phyloP scores from a whole-genome alignment of 2,888 invertebrate genomes.

The Gymnosoma rotundatum region DNA sequence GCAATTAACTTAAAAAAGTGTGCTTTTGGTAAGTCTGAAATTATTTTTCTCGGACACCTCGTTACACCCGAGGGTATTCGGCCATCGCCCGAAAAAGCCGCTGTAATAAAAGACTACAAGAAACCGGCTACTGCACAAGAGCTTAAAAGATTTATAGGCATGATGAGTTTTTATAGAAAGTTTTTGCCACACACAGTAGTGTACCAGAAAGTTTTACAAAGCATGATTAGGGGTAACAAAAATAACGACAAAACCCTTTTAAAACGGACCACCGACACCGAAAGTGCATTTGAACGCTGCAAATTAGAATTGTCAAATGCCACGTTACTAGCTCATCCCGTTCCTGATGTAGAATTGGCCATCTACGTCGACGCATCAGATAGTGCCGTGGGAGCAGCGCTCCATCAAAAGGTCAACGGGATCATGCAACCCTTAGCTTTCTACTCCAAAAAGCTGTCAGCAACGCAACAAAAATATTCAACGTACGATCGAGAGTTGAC shows the following conservation, averaged over 20 bases:
- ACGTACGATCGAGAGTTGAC: too few species aligned
- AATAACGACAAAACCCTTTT: slow-evolving; percentile 55
- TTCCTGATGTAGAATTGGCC: slow-evolving; percentile 19
- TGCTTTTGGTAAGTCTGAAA: slow-evolving; percentile 34
- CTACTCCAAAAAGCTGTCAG: not conserved
- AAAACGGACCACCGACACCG: slow-evolving; percentile 36
- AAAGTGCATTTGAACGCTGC: too few species aligned
- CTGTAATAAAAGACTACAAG: slow-evolving; percentile 22
- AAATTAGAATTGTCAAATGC: not conserved
- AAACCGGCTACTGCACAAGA: slow-evolving; percentile 27
- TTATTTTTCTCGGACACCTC: slow-evolving; percentile 57
- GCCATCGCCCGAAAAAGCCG: slow-evolving; percentile 59
- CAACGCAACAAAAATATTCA: not conserved
- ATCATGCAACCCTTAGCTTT: too few species aligned
- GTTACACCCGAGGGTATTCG: slow-evolving; percentile 59
- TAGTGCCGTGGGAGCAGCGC: not conserved
- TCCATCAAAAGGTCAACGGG: not conserved
- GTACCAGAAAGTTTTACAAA: slow-evolving; percentile 49
- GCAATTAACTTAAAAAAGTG: slow-evolving; percentile 50
- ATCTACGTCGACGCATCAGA: slow-evolving; percentile 62
- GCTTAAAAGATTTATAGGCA: slow-evolving; percentile 64
- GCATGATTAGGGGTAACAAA: slow-evolving; percentile 4
- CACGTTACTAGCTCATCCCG: not conserved
- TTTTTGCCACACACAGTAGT: slow-evolving; percentile 46
- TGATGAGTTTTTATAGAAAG: too few species aligned